These are phyloP conservation scores for Nasonovia ribisnigri DNA, from an alignment of 2,888 invertebrate species.

Conservation along the genomic window DNA sequence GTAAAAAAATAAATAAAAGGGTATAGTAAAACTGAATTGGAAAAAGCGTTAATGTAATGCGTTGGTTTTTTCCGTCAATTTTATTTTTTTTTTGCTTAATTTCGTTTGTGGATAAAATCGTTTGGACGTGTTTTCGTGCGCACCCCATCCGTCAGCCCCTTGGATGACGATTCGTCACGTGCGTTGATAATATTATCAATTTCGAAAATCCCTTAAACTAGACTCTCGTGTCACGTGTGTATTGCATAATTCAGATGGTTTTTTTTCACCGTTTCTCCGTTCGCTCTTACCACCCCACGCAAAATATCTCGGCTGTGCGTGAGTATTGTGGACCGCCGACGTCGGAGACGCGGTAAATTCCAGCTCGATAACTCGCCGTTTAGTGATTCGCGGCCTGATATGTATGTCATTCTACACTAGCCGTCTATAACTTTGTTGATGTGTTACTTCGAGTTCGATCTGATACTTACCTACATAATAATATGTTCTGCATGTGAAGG, in stretches of 20 bases:
- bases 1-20: constrained; percentile 15
- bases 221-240: not conserved
- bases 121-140: not conserved
- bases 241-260: not conserved
- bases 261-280: not conserved
- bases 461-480: too few species aligned
- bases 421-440: too few species aligned
- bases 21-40: constrained; percentile 41
- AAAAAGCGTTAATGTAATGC: constrained; percentile 45
- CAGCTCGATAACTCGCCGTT: too few species aligned
- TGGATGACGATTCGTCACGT: constrained; percentile 1
- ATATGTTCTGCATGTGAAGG: too few species aligned
- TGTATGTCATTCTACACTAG: too few species aligned
- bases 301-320: not conserved
- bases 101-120: constrained; percentile 1
- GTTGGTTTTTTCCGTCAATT: constrained; percentile 48
- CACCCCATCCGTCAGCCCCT: not conserved
- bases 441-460: too few species aligned
- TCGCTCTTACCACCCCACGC: not conserved
- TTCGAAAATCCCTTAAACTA: constrained; percentile 2
- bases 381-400: too few species aligned
- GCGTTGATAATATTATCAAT: not conserved
- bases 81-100: constrained; percentile 43
- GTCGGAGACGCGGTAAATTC: too few species aligned
- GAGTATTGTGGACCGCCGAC: too few species aligned